Evolutionary conservation across 2,113 vertebrate genomes (phyloP), one percentile per base, ranked within the genome.

Genomic region (Scartelaos histophorus): DNA sequence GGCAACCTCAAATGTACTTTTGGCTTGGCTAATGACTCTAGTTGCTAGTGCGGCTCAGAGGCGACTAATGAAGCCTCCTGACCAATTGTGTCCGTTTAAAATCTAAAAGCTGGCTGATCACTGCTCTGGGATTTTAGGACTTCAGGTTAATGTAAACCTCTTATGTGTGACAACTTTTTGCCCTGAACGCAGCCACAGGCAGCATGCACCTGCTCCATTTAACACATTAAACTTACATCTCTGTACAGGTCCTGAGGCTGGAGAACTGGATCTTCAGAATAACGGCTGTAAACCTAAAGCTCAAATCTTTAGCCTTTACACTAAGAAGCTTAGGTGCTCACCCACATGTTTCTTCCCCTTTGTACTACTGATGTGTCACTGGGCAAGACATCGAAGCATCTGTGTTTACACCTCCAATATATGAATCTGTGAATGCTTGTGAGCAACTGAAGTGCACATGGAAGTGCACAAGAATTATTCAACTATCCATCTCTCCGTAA

Each of bases 1-100:
- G 83, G 93, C 93, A 93, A 93, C 92, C 83, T 82, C 84, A 86
- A 89, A 80, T 89, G 84, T 91, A 91, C 86, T 88, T 90, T 89
- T 79, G 80, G 72, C 81, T 82, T 82, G 89, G 81, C 85, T 91
- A 91, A 91, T 93, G 91, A 92, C 90, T 93, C 79, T 89, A 86
- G 91, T 89, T 92, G 89, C 91, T 74, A 87, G 79, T 64, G 77
- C 57, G 84, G 85, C 89, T 88, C 83, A 35, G 80, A 89, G 84
- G 88, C 85, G 82, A 82, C 89, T 93, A 92, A 93, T 86, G 82
- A 87, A 90, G 83, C 86, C 74, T 79, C 81, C 72, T 85, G 85
- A 85, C 91, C 87, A 91, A 89, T 92, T 73, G 62, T 73, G 79
- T 67, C 74, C 70, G 70, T 87, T 91, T 89, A 86, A 87, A 73